Percentiles rank a stretch among this genome's conserved stretches.
phyloP scores from a whole-genome alignment of 2,797 vertebrate genomes.

The Astyanax mexicanus region DNA sequence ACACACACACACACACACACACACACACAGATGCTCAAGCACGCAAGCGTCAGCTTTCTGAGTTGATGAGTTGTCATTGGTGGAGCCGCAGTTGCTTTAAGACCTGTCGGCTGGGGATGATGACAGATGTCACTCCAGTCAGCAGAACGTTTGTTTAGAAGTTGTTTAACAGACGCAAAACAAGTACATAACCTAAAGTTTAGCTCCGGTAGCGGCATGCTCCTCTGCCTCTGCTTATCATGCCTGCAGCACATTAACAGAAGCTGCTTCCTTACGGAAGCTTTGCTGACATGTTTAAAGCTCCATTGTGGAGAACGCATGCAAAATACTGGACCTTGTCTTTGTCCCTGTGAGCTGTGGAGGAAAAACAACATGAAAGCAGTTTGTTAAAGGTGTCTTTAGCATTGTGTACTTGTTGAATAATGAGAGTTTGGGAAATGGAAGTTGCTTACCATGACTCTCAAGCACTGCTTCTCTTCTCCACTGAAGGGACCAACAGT shows the following conservation, averaged over 20 bases:
- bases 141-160: neutral
- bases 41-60: neutral
- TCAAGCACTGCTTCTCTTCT: too few relatives aligned
- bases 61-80: constrained; percentile 7
- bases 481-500: too few relatives aligned
- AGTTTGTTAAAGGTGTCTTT: neutral
- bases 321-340: neutral
- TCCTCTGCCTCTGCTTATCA: neutral
- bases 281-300: constrained; percentile 6
- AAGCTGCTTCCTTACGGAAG: neutral
- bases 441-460: too few relatives aligned
- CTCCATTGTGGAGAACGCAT: neutral
- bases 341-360: neutral
- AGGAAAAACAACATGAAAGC: constrained; percentile 1
- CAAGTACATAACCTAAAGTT: neutral
- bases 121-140: constrained; percentile 19
- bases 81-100: neutral
- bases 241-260: constrained; percentile 3
- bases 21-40: neutral
- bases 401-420: neutral
- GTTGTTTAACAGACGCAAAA: constrained; percentile 17
- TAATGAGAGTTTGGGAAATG: too few relatives aligned
- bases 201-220: neutral
- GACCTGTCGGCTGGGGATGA: neutral
- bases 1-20: constrained; percentile 1